These are phyloP conservation scores for Ceuthmochares aereus DNA, from an alignment of 2,113 vertebrate species.

Conservation along the genomic window DNA sequence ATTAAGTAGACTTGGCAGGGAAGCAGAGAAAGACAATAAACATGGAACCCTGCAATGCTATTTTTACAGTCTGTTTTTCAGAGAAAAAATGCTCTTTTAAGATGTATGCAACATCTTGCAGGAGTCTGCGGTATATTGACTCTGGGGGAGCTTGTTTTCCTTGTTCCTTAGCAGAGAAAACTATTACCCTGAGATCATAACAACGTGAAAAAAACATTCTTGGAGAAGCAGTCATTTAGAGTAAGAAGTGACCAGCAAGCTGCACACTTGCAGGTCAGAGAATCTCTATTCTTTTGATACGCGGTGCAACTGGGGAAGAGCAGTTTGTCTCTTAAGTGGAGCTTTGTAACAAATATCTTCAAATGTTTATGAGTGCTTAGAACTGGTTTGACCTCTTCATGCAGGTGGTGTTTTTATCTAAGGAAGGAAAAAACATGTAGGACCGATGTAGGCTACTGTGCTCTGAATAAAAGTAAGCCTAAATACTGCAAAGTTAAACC, in stretches of 20 bases:
- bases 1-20: constrained; percentile 25
- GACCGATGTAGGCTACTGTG: neutral
- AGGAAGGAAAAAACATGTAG: neutral
- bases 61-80: constrained; percentile 31
- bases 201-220: neutral
- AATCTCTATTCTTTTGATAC: neutral
- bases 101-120: neutral
- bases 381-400: constrained; percentile 8
- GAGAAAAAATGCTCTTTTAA: constrained; percentile 13
- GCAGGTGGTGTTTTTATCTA: neutral
- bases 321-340: neutral
- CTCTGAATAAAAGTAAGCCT: neutral
- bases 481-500: neutral
- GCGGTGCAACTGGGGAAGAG: neutral
- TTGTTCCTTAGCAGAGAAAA: neutral
- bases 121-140: neutral
- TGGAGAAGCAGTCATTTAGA: neutral
- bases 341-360: neutral
- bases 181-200: neutral
- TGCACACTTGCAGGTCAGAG: rapidly evolving
- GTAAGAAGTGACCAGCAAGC: rapidly evolving
- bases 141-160: neutral
- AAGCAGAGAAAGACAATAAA: constrained; percentile 44
- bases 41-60: neutral
- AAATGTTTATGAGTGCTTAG: neutral